phyloP scores from a whole-genome alignment of 2,797 vertebrate genomes.

The Apogon talboti region DNA sequence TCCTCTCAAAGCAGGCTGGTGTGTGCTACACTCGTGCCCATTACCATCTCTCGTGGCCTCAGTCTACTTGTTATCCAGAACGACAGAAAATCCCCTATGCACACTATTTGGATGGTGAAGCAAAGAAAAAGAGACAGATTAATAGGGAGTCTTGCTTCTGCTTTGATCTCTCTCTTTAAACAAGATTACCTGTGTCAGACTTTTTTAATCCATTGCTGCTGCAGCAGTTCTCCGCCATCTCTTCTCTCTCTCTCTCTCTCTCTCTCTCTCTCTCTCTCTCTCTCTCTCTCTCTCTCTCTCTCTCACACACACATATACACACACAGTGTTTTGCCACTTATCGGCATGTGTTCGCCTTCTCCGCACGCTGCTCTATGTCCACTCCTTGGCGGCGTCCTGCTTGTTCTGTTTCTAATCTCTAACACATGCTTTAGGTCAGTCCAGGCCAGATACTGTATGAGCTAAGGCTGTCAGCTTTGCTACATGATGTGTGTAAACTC shows the following conservation, averaged over 20 bases:
- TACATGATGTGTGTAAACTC: conserved; percentile 45
- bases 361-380: conserved; percentile 24
- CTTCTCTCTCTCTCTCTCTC: too few relatives aligned
- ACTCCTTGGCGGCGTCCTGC: conserved; percentile 1
- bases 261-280: too few relatives aligned
- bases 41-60: conserved; percentile 31
- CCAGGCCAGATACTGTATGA: conserved; percentile 26
- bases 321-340: neutral
- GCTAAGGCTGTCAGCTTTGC: conserved; percentile 35
- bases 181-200: conserved; percentile 71
- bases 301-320: neutral
- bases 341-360: conserved; percentile 18
- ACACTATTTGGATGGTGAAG: conserved; percentile 33
- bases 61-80: conserved; percentile 41
- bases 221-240: conserved; percentile 29
- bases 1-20: conserved; percentile 31
- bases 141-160: conserved; percentile 36
- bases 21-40: conserved; percentile 25
- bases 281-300: neutral
- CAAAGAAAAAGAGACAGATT: conserved; percentile 48
- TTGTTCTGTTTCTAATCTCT: conserved; percentile 42
- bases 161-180: conserved; percentile 71
- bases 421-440: conserved; percentile 49
- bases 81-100: conserved; percentile 39
- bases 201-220: conserved; percentile 56